phyloP scores from a whole-genome alignment of 2,113 vertebrate genomes.

The Polypterus bichir region DNA sequence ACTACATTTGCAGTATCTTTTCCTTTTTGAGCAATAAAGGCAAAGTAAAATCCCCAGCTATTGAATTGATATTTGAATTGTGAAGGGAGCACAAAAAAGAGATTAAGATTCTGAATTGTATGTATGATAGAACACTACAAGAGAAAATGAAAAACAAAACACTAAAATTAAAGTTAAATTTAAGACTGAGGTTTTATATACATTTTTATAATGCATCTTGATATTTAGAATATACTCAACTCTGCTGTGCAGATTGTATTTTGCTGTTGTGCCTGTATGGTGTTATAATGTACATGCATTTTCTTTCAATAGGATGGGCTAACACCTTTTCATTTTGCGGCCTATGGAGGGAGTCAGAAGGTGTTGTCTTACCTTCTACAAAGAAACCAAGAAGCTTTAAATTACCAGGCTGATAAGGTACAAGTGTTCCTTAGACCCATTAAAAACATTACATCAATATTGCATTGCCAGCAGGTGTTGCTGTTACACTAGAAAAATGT shows the following conservation, averaged over 20 bases:
- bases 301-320: slow-evolving; percentile 11
- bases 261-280: background rate
- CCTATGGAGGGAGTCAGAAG: slow-evolving; percentile 11
- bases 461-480: background rate
- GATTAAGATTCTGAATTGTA: no score
- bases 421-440: background rate
- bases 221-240: background rate
- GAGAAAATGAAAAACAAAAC: no score
- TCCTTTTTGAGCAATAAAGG: no score
- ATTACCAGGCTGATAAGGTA: slow-evolving; percentile 11
- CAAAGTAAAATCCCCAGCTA: no score
- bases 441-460: background rate
- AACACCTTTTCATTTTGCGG: slow-evolving; percentile 17
- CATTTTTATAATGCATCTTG: no score
- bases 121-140: no score
- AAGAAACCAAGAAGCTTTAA: background rate
- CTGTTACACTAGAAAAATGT: background rate
- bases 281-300: background rate
- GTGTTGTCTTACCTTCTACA: slow-evolving; percentile 5
- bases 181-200: no score
- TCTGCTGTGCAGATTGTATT: background rate
- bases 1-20: no score
- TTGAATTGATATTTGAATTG: no score
- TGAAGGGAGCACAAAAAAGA: no score
- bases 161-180: no score